These are phyloP conservation scores for Pissodes strobi DNA, from an alignment of 1,140 invertebrate genomes.

Conservation along the genomic window DNA sequence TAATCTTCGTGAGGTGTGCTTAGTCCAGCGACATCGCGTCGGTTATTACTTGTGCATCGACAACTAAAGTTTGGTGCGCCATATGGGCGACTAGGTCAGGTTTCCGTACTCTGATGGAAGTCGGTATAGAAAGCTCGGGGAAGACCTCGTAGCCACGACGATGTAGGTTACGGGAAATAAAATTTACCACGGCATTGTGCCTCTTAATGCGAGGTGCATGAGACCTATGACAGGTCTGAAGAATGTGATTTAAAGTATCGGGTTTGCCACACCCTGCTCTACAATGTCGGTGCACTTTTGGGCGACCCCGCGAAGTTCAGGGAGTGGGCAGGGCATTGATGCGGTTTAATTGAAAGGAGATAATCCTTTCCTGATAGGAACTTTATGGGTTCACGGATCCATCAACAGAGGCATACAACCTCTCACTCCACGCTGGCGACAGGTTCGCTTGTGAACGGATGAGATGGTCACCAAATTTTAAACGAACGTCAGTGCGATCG, in stretches of 20 bases:
- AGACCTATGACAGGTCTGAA: conserved; percentile 20
- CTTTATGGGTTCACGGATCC: background rate
- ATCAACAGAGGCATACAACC: background rate
- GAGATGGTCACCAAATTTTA: background rate
- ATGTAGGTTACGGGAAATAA: too few relatives aligned
- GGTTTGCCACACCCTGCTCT: conserved; percentile 6
- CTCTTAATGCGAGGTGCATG: background rate
- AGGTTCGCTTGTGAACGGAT: background rate
- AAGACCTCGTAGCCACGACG: too few relatives aligned
- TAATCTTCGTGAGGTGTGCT: too few relatives aligned
- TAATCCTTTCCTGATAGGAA: conserved; percentile 12
- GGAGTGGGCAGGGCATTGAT: too few relatives aligned
- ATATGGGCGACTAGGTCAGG: too few relatives aligned
- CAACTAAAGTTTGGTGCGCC: too few relatives aligned
- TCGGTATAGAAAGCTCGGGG: too few relatives aligned
- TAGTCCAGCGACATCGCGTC: too few relatives aligned
- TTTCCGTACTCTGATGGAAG: too few relatives aligned
- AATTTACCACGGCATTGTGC: background rate
- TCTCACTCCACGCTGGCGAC: background rate
- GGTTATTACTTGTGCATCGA: too few relatives aligned
- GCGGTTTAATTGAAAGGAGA: background rate
- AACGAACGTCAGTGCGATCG: background rate
- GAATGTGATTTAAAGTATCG: conserved; percentile 22
- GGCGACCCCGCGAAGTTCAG: too few relatives aligned
- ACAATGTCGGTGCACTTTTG: background rate